phyloP scores from a whole-genome alignment of 2,113 vertebrate species.

The Pelecanus crispus region DNA sequence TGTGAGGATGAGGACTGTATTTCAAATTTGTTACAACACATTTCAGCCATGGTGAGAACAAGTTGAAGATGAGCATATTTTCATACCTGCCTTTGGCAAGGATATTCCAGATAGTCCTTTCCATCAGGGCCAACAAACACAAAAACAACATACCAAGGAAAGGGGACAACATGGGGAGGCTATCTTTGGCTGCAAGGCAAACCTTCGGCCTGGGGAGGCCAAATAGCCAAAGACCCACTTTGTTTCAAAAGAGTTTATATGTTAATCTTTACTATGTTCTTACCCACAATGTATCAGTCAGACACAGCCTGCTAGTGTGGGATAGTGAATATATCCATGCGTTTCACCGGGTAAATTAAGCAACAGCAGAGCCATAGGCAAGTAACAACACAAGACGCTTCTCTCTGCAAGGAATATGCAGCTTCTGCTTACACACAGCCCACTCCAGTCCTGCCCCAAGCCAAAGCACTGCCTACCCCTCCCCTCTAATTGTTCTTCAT shows the following conservation, averaged over 20 bases:
- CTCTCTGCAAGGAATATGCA: accelerated
- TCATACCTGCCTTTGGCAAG: neutral
- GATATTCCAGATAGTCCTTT: neutral
- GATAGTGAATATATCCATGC: accelerated
- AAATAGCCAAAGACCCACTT: neutral
- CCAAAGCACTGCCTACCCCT: neutral
- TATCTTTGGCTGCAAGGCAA: neutral
- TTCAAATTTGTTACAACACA: neutral
- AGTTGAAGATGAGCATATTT: neutral
- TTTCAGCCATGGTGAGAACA: neutral
- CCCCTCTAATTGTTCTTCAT: neutral
- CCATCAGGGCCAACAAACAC: neutral
- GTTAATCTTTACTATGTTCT: neutral
- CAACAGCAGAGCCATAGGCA: neutral
- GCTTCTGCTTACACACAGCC: neutral
- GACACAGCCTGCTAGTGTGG: accelerated
- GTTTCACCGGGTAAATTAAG: neutral
- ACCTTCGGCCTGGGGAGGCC: neutral
- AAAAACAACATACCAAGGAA: neutral
- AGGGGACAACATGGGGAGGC: accelerated
- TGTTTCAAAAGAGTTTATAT: neutral
- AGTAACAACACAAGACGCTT: neutral
- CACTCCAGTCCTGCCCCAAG: neutral
- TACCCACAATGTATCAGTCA: neutral
- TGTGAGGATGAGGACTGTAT: accelerated